These are phyloP conservation scores for Xestia ashworthii DNA, from an alignment of 2,888 invertebrate species.

Conservation along the genomic window DNA sequence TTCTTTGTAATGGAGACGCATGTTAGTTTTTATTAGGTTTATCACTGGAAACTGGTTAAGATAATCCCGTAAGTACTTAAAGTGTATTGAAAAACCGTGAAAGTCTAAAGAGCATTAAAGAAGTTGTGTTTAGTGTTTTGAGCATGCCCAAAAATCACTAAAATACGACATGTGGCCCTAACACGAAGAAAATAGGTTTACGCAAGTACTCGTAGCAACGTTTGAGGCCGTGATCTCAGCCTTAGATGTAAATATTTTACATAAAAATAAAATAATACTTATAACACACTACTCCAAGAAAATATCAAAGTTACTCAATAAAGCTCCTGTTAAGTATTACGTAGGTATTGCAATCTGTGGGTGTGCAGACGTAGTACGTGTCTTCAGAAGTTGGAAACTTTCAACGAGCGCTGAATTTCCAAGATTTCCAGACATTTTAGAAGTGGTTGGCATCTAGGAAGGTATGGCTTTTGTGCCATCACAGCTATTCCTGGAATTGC, in stretches of 20 bases:
- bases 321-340: not conserved
- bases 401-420: conserved; percentile 7
- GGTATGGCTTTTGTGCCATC: conserved; percentile 5
- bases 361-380: conserved; percentile 4
- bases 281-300: too few species aligned
- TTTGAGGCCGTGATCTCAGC: not conserved
- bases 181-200: not conserved
- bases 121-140: too few species aligned
- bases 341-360: conserved; percentile 6
- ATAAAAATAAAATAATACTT: too few species aligned
- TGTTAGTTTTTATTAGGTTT: too few species aligned
- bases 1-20: too few species aligned
- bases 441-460: not conserved
- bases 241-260: not conserved
- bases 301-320: not conserved
- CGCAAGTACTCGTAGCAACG: not conserved
- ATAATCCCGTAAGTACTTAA: too few species aligned
- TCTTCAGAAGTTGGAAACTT: conserved; percentile 27
- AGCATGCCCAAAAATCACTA: not conserved
- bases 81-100: too few species aligned
- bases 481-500: not conserved
- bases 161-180: not conserved
- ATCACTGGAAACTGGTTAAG: too few species aligned
- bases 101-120: too few species aligned
- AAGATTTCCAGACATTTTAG: conserved; percentile 3